Evolutionary conservation across 2,888 invertebrate species (phyloP).

Genomic region (Scaptomyza reducta): DNA sequence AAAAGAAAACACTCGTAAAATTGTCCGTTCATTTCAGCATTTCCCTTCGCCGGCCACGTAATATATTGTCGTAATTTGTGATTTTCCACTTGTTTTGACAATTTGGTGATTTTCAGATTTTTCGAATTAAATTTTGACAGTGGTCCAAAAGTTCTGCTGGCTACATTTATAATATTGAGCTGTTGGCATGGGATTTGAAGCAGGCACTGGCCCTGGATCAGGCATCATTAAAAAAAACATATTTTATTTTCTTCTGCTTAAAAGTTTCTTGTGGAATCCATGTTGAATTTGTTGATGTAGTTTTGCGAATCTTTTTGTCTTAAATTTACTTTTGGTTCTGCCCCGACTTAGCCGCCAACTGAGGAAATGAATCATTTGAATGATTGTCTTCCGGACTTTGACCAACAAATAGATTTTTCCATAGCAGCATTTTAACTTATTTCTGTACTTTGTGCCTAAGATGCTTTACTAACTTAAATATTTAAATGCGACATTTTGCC

Average conservation of each 20-base stretch:
- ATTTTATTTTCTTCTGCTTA: conserved; percentile 1
- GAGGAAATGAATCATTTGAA: conserved; percentile 75
- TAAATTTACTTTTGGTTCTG: conserved; percentile 32
- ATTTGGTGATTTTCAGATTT: conserved; percentile 67
- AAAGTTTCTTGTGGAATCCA: neutral
- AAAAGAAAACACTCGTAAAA: conserved; percentile 11
- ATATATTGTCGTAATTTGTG: conserved; percentile 60
- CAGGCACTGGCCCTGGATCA: conserved; percentile 3
- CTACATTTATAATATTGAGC: conserved; percentile 22
- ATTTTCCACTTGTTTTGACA: conserved; percentile 77
- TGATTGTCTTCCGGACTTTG: conserved; percentile 69
- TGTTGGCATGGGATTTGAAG: conserved; percentile 1
- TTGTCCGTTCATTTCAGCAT: conserved; percentile 43
- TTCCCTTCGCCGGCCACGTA: conserved; percentile 53
- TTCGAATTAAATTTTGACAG: conserved; percentile 64
- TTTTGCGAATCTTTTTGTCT: conserved; percentile 29
- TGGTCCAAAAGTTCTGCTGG: conserved; percentile 62
- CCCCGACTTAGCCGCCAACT: conserved; percentile 50
- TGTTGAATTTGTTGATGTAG: conserved; percentile 16
- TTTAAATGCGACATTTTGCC: conserved; percentile 37
- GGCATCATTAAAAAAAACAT: conserved; percentile 12
- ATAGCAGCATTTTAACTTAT: conserved; percentile 21
- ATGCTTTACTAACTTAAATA: conserved; percentile 31
- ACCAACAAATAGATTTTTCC: conserved; percentile 37
- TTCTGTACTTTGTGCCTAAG: conserved; percentile 12